Evolutionary conservation across 2,113 vertebrate genomes (phyloP), one percentile per base, ranked within the genome.

Genomic region (Corythornis vintsioides): DNA sequence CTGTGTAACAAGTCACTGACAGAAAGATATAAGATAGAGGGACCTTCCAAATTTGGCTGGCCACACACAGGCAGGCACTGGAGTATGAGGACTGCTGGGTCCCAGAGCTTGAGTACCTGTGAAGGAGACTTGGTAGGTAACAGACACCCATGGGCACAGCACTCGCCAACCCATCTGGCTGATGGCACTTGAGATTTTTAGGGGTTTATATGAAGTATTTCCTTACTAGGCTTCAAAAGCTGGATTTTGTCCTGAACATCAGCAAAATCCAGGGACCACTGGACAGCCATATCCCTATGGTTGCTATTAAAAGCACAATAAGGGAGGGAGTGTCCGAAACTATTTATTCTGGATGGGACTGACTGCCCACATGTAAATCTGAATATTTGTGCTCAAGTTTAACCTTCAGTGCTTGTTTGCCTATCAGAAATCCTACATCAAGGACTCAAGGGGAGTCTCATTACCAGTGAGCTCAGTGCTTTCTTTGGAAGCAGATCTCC

Each of bases 1-100:
- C 88, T 93, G 91, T 94, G 55, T 95, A 97, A 96, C 88, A 96
- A 94, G 93, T 92, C 94, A 96, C 84, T 97, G 96, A 94, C 95
- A 94, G 91, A 91, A 95, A 95, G 90, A 92, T 94, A 28, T 80
- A 94, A 95, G 91, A 94, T 93, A 95, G 86, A 95, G 86, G 94
- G 86, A 94, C 88, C 94, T 95, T 73, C 89, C 90, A 97, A 96
- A 93, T 91, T 94, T 3, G 25, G 65, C 76, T 91, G 96, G 90
- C 95, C 96, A 95, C 96, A 97, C 95, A 97, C 97, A 97, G 95
- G 50, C 92, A 96, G 87, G 56, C 93, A 48, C 50, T 9, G 55
- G 73, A 75, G 69, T 33, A 15, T 0, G 4, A 38, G n/a, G 29
- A 45, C 2, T 59, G 64, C 83, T 83, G 66, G 64, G 57, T 90